These are phyloP conservation scores for Meles meles DNA, from an alignment of 2,113 vertebrate genomes.

Conservation along the genomic window DNA sequence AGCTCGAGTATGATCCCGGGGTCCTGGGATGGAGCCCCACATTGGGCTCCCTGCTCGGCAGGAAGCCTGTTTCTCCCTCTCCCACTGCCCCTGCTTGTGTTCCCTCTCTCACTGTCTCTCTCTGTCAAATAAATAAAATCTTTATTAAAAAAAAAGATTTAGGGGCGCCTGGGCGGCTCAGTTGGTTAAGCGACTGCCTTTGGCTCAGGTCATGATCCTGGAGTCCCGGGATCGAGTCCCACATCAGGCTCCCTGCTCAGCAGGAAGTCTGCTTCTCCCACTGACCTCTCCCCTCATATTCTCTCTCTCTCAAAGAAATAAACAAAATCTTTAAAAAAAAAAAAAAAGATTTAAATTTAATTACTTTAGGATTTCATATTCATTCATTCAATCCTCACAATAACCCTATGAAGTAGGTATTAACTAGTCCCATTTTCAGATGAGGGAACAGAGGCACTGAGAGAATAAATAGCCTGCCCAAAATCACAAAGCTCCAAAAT, in stretches of 20 bases:
- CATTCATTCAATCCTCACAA: not conserved
- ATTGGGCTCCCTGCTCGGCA: not conserved
- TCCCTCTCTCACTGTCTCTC: not conserved
- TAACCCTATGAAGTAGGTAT: not conserved
- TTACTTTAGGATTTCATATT: not conserved
- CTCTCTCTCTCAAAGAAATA: no score
- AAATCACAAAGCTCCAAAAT: not conserved
- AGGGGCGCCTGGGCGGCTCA: no score
- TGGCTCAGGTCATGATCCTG: no score
- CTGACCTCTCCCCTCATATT: no score
- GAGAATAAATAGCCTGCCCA: not conserved
- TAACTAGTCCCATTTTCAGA: not conserved
- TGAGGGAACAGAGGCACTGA: not conserved
- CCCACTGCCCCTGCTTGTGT: not conserved
- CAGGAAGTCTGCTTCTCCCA: no score
- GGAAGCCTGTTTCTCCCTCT: not conserved
- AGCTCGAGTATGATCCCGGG: not conserved
- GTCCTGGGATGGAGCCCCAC: rapidly evolving
- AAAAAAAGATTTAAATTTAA: not conserved
- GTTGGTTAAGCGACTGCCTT: no score
- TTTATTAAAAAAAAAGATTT: not conserved
- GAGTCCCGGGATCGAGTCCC: no score
- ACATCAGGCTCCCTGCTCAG: no score
- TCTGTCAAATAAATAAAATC: not conserved
- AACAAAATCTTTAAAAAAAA: not conserved